Base-by-base conservation (phyloP, 2,888 invertebrate genomes). In the Drosophila flavopinicola region DNA sequence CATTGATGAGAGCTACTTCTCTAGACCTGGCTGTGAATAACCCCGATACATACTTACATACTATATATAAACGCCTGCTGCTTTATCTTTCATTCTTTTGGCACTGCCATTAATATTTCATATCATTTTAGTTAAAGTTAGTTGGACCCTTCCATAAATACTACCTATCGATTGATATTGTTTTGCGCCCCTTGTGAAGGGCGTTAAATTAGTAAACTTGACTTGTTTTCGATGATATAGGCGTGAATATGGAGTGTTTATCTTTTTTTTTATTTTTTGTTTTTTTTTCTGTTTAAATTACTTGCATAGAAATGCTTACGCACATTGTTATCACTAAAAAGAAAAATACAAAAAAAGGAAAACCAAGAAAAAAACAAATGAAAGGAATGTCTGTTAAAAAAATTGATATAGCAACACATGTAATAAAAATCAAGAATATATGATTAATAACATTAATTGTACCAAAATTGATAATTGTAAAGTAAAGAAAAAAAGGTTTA, bases 381-480 rank as follows among this genome's bases (percentile, higher is more conserved):
- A 64, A 56, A 20, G 63, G 25, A 63, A 72, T 66, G 71, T 83
- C 80, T 83, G 80, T 80, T 84, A 66, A 78, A 64, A 64, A 41
- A 69, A 45, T 65, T 53, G 52, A 58, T 60, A 58, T 70, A 75
- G 58, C 39, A 44, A 58, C 42, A 61, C 51, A 73, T 68, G 61
- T 75, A 72, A 65, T 45, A 68, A 58, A 60, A 67, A 64, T 63
- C 57, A 56, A 70, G 35, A 49, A 48, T 70, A 83, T 74, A 75
- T 69, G 54, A 78, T 65, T 51, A 75, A 78, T 73, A 78, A 69
- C 75, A 79, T 74, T 78, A 76, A 83, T 75, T 88, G 75, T 85
- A 85, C 70, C 78, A 85, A 80, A 83, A 83, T 82, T 83, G 76
- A 86, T 78, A 80, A 77, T 44, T 82, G 80, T 77, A 85, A 87